Conservation (phyloP, 2,888 invertebrate genomes). For the Danaus chrysippus region DNA sequence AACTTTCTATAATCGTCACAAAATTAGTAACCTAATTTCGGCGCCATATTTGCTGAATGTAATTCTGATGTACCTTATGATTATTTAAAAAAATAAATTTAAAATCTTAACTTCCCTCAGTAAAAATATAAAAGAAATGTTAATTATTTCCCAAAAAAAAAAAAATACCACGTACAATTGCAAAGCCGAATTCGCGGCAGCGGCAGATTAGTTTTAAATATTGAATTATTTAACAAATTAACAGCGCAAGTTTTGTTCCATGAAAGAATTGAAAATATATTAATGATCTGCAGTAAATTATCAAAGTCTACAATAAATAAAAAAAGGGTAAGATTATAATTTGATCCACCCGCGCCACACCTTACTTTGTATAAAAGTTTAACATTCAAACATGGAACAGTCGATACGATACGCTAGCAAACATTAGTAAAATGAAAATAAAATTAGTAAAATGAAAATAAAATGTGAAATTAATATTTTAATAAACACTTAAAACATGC, state of each 20-base stretch:
- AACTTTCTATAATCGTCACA: too few relatives aligned
- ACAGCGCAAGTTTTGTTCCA: background rate
- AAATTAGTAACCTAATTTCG: too few relatives aligned
- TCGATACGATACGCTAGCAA: conserved; percentile 40
- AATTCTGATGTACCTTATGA: too few relatives aligned
- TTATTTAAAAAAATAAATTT: too few relatives aligned
- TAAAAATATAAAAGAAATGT: background rate
- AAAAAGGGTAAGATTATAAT: background rate
- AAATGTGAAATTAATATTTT: conserved; percentile 8
- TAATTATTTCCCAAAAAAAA: background rate
- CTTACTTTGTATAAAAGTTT: too few relatives aligned
- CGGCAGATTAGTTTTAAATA: conserved; percentile 21
- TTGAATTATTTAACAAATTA: conserved; percentile 9
- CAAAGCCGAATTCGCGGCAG: conserved; percentile 38
- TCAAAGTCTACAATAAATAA: background rate
- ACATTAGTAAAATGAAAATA: conserved; percentile 18
- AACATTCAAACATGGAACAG: conserved; percentile 32
- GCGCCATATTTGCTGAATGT: too few relatives aligned
- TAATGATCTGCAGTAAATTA: background rate
- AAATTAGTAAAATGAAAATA: conserved; percentile 14
- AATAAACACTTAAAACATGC: conserved; percentile 12
- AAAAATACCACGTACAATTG: conserved; percentile 28
- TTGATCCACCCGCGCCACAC: too few relatives aligned
- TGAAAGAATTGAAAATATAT: conserved; percentile 1
- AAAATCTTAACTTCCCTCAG: too few relatives aligned